Evolutionary conservation across 2,113 vertebrate species (phyloP).

Genomic region (Rhynchomys soricoides): DNA sequence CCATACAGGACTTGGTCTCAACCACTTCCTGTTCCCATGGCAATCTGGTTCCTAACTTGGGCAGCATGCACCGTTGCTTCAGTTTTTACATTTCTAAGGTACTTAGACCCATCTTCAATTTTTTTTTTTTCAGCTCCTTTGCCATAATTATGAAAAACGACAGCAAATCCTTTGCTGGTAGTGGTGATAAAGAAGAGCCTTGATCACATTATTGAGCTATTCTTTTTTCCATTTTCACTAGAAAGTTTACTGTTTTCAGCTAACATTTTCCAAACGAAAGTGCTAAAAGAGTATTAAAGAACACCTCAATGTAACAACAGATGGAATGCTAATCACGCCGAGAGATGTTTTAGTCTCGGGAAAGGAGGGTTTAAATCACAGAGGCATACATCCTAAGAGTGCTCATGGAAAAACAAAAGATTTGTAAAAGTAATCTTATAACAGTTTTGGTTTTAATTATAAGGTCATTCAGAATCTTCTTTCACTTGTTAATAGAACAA

Average conservation of each 20-base stretch:
- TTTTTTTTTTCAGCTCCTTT: constrained; percentile 43
- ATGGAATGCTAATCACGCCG: constrained; percentile 2
- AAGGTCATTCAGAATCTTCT: constrained; percentile 55
- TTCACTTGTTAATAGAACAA: constrained; percentile 24
- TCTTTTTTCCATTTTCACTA: constrained; percentile 53
- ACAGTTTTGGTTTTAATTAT: constrained; percentile 52
- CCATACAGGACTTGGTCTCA: constrained; percentile 40
- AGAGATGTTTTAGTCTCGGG: constrained; percentile 25
- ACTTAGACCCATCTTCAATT: neutral
- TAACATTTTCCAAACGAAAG: constrained; percentile 56
- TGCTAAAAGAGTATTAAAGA: constrained; percentile 54
- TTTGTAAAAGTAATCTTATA: constrained; percentile 57
- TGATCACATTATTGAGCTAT: constrained; percentile 29
- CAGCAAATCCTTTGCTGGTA: constrained; percentile 38
- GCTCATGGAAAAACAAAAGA: constrained; percentile 54
- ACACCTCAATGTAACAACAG: constrained; percentile 1
- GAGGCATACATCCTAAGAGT: constrained; percentile 35
- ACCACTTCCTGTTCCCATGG: constrained; percentile 56
- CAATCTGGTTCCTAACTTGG: constrained; percentile 52
- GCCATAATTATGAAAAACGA: constrained; percentile 34
- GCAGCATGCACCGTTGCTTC: constrained; percentile 36
- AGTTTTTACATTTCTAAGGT: constrained; percentile 44
- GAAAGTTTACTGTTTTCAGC: constrained; percentile 54
- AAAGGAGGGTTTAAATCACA: constrained; percentile 54
- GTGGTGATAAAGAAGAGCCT: neutral